Evolutionary conservation across 2,888 invertebrate genomes (phyloP).

Genomic region (Neoascia interrupta): DNA sequence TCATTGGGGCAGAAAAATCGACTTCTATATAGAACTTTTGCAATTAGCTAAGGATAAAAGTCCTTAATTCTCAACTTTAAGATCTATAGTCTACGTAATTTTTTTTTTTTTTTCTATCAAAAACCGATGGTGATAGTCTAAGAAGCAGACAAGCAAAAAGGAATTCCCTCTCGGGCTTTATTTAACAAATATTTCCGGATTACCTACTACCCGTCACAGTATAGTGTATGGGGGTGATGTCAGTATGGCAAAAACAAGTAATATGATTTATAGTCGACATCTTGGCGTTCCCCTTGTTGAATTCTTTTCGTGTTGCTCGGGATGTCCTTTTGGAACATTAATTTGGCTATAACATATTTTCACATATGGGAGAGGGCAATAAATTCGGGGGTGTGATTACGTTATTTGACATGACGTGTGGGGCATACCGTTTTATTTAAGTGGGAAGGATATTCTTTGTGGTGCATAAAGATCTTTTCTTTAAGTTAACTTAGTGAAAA

Average conservation of each 20-base stretch:
- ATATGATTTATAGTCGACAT: conserved; percentile 68
- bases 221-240: conserved; percentile 28
- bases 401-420: conserved; percentile 64
- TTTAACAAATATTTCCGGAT: conserved; percentile 62
- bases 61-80: conserved; percentile 22
- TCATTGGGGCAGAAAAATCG: neutral
- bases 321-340: conserved; percentile 64
- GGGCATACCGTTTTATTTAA: conserved; percentile 33
- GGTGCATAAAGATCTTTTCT: too few species aligned
- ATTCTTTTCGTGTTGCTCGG: conserved; percentile 46
- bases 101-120: neutral
- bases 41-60: conserved; percentile 39
- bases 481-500: too few species aligned
- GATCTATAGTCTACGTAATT: too few species aligned
- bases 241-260: conserved; percentile 41
- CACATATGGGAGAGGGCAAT: conserved; percentile 68
- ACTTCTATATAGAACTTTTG: conserved; percentile 7
- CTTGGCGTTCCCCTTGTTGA: conserved; percentile 60
- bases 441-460: too few species aligned
- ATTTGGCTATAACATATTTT: conserved; percentile 60
- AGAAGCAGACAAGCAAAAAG: neutral
- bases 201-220: conserved; percentile 19
- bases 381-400: conserved; percentile 68
- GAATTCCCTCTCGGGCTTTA: conserved; percentile 42
- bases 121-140: conserved; percentile 9